These are phyloP conservation scores for Pseudomugil gertrudae DNA, from an alignment of 2,797 vertebrate species.

Conservation along the genomic window DNA sequence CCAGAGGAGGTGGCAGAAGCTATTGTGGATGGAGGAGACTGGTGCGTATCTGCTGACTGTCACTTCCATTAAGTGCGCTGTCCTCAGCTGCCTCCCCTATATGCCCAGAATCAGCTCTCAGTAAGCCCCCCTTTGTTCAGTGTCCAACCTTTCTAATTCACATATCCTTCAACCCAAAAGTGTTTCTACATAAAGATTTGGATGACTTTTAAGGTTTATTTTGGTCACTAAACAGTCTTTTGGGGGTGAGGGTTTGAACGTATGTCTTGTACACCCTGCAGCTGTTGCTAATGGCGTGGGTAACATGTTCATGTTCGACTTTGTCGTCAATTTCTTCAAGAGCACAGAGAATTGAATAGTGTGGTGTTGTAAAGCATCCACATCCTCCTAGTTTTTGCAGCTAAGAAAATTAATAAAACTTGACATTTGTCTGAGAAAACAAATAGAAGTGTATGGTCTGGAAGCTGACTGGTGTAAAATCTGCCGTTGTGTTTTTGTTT, in stretches of 20 bases:
- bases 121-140: slow-evolving; percentile 59
- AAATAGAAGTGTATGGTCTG: slow-evolving; percentile 45
- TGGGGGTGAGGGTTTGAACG: slow-evolving; percentile 9
- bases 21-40: slow-evolving; percentile 46
- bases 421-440: slow-evolving; percentile 67
- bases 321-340: slow-evolving; percentile 19
- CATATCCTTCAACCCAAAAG: slow-evolving; percentile 36
- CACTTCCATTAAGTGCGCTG: slow-evolving; percentile 73
- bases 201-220: slow-evolving; percentile 26
- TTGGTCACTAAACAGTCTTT: slow-evolving; percentile 27
- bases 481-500: slow-evolving; percentile 52
- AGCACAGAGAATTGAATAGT: slow-evolving; percentile 28
- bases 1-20: slow-evolving; percentile 38
- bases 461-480: slow-evolving; percentile 52
- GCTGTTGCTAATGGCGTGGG: too few species aligned
- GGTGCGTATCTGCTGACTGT: slow-evolving; percentile 74
- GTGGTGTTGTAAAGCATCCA: slow-evolving; percentile 13
- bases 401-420: slow-evolving; percentile 63
- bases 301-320: slow-evolving; percentile 29
- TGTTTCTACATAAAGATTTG: slow-evolving; percentile 43
- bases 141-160: slow-evolving; percentile 53
- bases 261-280: too few species aligned
- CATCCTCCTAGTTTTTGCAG: slow-evolving; percentile 19
- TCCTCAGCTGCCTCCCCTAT: slow-evolving; percentile 56
- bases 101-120: slow-evolving; percentile 42